A percentile compares a stretch with the other conserved stretches of the same genome.
Conservation (phyloP, 2,797 vertebrate species). For the Oreochromis mossambicus region DNA sequence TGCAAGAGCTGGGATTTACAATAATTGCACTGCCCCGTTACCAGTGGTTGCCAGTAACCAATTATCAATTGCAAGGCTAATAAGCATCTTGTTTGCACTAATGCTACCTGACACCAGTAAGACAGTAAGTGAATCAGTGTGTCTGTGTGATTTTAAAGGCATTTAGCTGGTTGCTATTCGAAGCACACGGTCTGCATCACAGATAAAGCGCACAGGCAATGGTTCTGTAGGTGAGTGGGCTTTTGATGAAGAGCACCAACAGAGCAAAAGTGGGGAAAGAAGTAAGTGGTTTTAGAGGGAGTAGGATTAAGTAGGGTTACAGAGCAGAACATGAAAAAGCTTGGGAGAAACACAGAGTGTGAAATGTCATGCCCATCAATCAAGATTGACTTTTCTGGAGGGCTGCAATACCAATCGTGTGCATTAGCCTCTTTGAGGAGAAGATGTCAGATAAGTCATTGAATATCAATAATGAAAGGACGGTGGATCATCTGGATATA, state of each 20-base stretch:
- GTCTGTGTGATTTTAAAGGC: conserved; percentile 33
- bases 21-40: conserved; percentile 42
- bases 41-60: conserved; percentile 34
- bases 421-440: not conserved
- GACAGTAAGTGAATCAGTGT: conserved; percentile 21
- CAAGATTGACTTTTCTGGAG: not conserved
- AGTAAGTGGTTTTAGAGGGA: conserved; percentile 8
- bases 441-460: not conserved
- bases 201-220: conserved; percentile 35
- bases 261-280: not conserved
- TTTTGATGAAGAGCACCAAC: conserved; percentile 32
- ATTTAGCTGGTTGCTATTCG: conserved; percentile 48
- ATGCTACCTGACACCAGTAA: conserved; percentile 55
- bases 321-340: conserved; percentile 14
- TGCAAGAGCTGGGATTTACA: conserved; percentile 14
- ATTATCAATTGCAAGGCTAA: conserved; percentile 55
- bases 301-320: conserved; percentile 39
- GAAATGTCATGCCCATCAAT: conserved; percentile 49
- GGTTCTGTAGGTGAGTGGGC: conserved; percentile 34
- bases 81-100: conserved; percentile 57
- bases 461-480: not conserved
- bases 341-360: not conserved
- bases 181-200: not conserved
- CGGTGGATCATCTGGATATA: not conserved
- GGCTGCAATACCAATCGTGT: not conserved